phyloP scores from a whole-genome alignment of 2,888 invertebrate genomes.

The Ennomos erosarius region DNA sequence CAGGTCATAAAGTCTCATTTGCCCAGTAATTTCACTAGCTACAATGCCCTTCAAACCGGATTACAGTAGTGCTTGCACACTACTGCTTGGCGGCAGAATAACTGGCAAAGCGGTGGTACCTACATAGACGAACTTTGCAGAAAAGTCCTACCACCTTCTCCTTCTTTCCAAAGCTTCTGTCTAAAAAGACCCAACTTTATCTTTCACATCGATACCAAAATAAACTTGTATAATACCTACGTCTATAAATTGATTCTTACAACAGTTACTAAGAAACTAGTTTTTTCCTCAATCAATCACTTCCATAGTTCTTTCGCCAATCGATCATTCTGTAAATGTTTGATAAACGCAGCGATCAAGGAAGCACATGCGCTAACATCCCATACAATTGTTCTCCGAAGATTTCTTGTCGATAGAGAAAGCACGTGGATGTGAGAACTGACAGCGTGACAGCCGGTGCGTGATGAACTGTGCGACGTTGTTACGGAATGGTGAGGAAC shows the following conservation, averaged over 20 bases:
- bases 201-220: no score
- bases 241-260: background rate
- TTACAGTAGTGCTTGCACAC: no score
- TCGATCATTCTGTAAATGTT: constrained; percentile 21
- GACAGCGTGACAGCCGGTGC: constrained; percentile 3
- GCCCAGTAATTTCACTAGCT: no score
- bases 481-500: constrained; percentile 15
- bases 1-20: no score
- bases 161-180: no score
- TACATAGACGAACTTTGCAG: no score
- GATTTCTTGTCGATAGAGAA: constrained; percentile 37
- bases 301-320: constrained; percentile 21
- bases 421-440: constrained; percentile 32
- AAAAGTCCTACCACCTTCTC: no score
- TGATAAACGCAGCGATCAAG: constrained; percentile 24
- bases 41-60: no score
- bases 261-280: background rate
- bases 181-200: no score
- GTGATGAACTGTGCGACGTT: constrained; percentile 16
- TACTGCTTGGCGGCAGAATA: no score
- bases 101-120: no score
- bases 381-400: constrained; percentile 29
- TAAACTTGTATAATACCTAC: no score
- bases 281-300: constrained; percentile 4
- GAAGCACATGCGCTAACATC: constrained; percentile 35